Base-by-base conservation (phyloP, 2,113 vertebrate genomes). In the Calidris pygmaea region DNA sequence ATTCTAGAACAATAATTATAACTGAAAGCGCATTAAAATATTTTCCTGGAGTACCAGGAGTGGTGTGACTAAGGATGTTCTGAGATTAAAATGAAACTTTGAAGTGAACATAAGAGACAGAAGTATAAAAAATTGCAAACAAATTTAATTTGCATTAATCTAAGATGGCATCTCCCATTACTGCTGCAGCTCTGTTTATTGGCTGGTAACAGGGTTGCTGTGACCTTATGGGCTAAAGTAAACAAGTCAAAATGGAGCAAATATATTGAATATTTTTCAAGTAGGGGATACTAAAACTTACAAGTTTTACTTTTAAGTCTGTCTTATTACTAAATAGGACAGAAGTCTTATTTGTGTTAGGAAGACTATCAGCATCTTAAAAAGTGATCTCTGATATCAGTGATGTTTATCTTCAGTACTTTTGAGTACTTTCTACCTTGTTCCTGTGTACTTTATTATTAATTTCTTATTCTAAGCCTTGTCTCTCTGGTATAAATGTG, bases 131-230 rank as follows among this genome's bases (percentile, higher is more conserved):
- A 94, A 95, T 65, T 82, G 52, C 45, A 94, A 74, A 84, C 85
- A 95, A 91, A 79, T 96, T 97, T 96, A 92, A 80, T 80, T 96
- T 97, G 89, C 89, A 93, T 97, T 98, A 98, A 98, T 98, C 97
- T 97, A 92, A 95, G 95, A 92, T 97, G 96, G 85, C 95, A 97
- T 97, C 90, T 97, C 71, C 59, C 97, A 79, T 93, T 98, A 94
- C 67, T 93, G 70, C 72, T 95, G 86, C 94, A 93, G 74, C 27
- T 96, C 95, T 97, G 87, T 81, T 94, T 93, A 84, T 89, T 96
- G 48, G 83, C 96, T 95, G 94, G 95, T 97, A 96, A 95, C 41
- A 58, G 35, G 34, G 48, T 74, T 94, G 16, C 47, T 60, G 41
- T 97, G 96, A 97, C 93, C 96, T 98, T 97, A 93, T 75, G 68